Evolutionary conservation across 2,888 invertebrate genomes (phyloP).

Genomic region (Pantelozetes paolii): DNA sequence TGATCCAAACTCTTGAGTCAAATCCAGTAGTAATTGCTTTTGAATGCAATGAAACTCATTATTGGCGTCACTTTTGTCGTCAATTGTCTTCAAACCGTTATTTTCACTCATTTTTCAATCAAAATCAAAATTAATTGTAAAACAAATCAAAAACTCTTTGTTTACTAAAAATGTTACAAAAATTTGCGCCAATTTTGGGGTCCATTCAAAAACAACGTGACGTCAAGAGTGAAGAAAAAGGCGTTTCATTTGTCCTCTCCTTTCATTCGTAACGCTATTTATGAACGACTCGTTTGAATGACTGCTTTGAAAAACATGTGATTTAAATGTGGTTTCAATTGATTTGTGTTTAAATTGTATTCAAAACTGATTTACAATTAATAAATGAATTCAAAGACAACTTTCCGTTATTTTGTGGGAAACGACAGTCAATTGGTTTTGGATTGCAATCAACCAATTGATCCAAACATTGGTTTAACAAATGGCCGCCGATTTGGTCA

Average conservation of each 20-base stretch:
- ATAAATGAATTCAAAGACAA: not conserved
- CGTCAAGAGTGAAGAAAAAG: too few species aligned
- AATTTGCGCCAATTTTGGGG: too few species aligned
- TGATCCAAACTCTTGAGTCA: constrained; percentile 6
- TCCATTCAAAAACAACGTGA: too few species aligned
- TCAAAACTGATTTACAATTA: not conserved
- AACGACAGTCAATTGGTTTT: not conserved
- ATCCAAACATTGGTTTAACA: not conserved
- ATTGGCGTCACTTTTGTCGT: not conserved
- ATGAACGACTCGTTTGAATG: not conserved
- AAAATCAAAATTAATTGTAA: not conserved
- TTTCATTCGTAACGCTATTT: not conserved
- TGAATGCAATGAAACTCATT: constrained; percentile 1
- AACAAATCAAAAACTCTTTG: not conserved
- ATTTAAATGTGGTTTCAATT: not conserved
- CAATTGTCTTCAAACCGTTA: not conserved
- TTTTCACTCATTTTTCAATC: not conserved
- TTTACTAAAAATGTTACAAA: too few species aligned
- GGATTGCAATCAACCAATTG: constrained; percentile 7
- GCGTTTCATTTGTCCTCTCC: too few species aligned
- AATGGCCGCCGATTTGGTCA: too few species aligned
- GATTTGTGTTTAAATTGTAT: not conserved
- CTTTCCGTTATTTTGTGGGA: constrained; percentile 16
- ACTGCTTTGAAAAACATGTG: not conserved
- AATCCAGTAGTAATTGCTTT: constrained; percentile 1